Evolutionary conservation across 2,113 vertebrate species (phyloP).

Genomic region (Pseudopodoces humilis): DNA sequence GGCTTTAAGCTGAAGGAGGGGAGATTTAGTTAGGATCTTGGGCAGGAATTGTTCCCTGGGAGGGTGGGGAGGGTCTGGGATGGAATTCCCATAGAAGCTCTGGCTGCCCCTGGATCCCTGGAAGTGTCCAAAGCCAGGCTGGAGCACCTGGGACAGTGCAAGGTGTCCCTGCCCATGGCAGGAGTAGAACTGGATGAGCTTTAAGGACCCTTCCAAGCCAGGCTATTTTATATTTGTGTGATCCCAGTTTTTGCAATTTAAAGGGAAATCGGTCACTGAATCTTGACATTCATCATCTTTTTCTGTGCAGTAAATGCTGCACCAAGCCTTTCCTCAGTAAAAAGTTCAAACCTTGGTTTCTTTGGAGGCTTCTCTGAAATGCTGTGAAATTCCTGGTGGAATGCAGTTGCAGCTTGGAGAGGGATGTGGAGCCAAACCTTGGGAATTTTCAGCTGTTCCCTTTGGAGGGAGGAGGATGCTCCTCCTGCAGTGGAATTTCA

Average conservation of each 20-base stretch:
- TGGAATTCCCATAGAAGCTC: neutral
- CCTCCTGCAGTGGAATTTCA: neutral
- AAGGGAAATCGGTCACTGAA: rapidly evolving
- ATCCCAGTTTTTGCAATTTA: neutral
- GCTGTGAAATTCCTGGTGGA: neutral
- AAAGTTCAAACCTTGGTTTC: neutral
- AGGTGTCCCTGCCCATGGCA: neutral
- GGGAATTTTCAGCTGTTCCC: neutral
- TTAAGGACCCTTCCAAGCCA: neutral
- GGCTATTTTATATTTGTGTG: rapidly evolving
- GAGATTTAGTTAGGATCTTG: neutral
- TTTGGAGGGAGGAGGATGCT: neutral
- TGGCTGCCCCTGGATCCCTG: neutral
- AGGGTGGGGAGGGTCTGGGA: neutral
- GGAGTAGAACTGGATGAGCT: rapidly evolving
- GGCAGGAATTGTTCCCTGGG: rapidly evolving
- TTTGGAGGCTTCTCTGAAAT: no score
- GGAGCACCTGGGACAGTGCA: neutral
- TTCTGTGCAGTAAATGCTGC: neutral
- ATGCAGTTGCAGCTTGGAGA: neutral
- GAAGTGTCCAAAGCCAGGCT: neutral
- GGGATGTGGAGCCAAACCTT: rapidly evolving
- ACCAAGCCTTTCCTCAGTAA: neutral
- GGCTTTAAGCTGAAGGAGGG: neutral
- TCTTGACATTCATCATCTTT: neutral